phyloP scores from a whole-genome alignment of 2,888 invertebrate genomes.

The Nemotelus nigrinus region DNA sequence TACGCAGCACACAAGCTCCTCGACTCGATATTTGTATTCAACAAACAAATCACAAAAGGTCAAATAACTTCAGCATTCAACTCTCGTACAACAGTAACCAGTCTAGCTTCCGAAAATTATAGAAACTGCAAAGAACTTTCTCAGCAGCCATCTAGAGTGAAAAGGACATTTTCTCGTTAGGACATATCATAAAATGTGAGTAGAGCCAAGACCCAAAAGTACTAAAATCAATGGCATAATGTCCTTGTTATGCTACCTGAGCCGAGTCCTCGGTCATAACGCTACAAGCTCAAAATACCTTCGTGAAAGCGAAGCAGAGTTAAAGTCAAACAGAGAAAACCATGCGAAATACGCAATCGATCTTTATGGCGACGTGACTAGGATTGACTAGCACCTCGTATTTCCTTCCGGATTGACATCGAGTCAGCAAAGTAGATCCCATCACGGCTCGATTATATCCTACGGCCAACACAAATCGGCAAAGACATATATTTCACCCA shows the following conservation, averaged over 20 bases:
- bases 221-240: slow-evolving; percentile 1
- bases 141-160: background rate
- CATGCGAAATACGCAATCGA: slow-evolving; percentile 8
- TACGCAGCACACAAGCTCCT: too few relatives aligned
- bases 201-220: background rate
- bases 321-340: background rate
- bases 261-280: too few relatives aligned
- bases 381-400: slow-evolving; percentile 24
- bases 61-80: too few relatives aligned
- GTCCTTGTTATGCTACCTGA: slow-evolving; percentile 7
- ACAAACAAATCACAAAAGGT: too few relatives aligned
- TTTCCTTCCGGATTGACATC: slow-evolving; percentile 1
- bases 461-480: background rate
- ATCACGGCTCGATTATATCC: slow-evolving; percentile 24
- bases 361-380: slow-evolving; percentile 27
- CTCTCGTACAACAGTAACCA: too few relatives aligned
- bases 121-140: too few relatives aligned
- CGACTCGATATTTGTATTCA: too few relatives aligned
- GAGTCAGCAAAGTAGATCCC: slow-evolving; percentile 35
- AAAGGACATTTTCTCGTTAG: slow-evolving; percentile 36
- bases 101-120: too few relatives aligned
- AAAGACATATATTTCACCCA: background rate
- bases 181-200: slow-evolving; percentile 23
- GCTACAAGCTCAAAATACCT: too few relatives aligned
- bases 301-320: background rate